phyloP scores from a whole-genome alignment of 35 echinoderm and acorn worm species.

The Ptychodera flava region DNA sequence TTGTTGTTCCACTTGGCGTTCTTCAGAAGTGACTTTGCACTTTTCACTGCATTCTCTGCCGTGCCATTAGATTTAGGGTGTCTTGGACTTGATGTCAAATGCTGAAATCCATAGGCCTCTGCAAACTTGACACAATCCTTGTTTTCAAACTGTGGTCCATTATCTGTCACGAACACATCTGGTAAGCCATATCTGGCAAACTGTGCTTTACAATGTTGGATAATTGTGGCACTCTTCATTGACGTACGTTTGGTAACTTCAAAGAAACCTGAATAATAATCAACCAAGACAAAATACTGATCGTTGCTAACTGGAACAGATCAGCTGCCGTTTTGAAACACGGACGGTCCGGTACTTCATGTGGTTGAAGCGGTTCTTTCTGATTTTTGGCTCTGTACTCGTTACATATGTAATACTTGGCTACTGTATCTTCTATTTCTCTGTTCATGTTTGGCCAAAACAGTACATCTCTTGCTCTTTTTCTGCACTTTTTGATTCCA shows the following conservation, averaged over 20 bases:
- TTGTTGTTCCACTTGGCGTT: constrained; percentile 8
- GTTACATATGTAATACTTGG: constrained; percentile 27
- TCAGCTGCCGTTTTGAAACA: constrained; percentile 40
- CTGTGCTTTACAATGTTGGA: constrained; percentile 21
- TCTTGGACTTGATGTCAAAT: constrained; percentile 35
- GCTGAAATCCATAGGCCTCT: constrained; percentile 38
- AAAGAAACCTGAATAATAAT: constrained; percentile 63
- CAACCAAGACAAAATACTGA: constrained; percentile 56
- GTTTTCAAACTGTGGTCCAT: constrained; percentile 65
- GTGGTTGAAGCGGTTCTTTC: constrained; percentile 37
- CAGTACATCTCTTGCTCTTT: constrained; percentile 54
- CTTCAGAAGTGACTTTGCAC: constrained; percentile 10
- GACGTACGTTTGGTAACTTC: constrained; percentile 50
- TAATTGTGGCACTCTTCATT: constrained; percentile 35
- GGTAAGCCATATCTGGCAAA: constrained; percentile 66
- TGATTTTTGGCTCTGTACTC: constrained; percentile 21
- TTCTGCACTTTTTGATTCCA: constrained; percentile 47
- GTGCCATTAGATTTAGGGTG: constrained; percentile 33
- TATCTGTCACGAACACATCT: constrained; percentile 49
- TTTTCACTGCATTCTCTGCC: constrained; percentile 32
- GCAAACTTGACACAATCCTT: constrained; percentile 35
- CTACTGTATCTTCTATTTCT: constrained; percentile 21
- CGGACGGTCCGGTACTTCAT: constrained; percentile 31
- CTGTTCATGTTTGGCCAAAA: constrained; percentile 50
- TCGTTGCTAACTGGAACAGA: constrained; percentile 29